A percentile compares a stretch with the other conserved stretches of the same genome.
Evolutionary conservation across 1,140 invertebrate species (phyloP).

Genomic region (Asobara japonica): DNA sequence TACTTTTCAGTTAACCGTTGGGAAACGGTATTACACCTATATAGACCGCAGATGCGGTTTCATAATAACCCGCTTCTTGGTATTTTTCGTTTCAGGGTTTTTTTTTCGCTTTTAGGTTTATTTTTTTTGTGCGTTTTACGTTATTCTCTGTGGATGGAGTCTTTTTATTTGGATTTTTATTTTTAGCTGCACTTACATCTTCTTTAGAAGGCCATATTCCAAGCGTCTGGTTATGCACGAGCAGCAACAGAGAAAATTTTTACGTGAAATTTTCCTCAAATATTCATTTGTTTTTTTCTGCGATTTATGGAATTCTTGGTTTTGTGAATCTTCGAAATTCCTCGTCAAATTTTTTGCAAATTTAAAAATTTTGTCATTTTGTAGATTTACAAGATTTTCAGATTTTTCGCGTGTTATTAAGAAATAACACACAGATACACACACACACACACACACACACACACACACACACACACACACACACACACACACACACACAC

Average conservation of each 20-base stretch:
- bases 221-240: background rate
- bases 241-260: background rate
- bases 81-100: background rate
- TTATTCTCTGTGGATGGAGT: background rate
- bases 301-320: background rate
- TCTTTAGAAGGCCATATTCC: background rate
- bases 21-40: conserved; percentile 12
- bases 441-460: too few relatives aligned
- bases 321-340: too few relatives aligned
- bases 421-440: too few relatives aligned
- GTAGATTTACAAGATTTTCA: too few relatives aligned
- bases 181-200: background rate
- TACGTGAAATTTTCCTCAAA: background rate
- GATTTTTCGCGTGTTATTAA: too few relatives aligned
- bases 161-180: background rate
- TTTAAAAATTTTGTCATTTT: too few relatives aligned
- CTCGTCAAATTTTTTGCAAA: too few relatives aligned
- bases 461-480: too few relatives aligned
- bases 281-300: background rate
- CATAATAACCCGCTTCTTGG: background rate
- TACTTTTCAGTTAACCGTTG: conserved; percentile 31
- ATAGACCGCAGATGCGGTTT: conserved; percentile 20
- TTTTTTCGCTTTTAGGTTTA: background rate
- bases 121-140: background rate
- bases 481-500: too few relatives aligned